Percentiles rank a stretch among this genome's conserved stretches.
Conservation (phyloP, 1,140 invertebrate species). For the Orussus abietinus region DNA sequence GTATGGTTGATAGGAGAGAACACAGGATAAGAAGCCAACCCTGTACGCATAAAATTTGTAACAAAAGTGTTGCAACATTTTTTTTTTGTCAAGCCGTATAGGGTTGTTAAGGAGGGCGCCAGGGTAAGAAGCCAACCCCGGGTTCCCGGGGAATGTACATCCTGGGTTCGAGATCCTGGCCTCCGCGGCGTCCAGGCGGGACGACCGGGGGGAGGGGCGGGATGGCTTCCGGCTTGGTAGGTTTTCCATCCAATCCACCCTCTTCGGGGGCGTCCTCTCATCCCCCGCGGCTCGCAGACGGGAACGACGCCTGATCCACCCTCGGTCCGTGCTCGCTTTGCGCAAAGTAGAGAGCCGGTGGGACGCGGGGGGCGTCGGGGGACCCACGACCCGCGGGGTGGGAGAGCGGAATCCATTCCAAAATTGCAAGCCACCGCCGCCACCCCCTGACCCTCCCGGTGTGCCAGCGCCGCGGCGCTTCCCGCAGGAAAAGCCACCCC, state of each 20-base stretch:
- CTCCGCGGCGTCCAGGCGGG: neutral
- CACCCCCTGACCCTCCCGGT: slow-evolving; percentile 25
- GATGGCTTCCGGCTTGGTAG: slow-evolving; percentile 17
- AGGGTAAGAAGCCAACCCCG: no score
- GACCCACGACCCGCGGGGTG: slow-evolving; percentile 11
- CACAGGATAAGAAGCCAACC: no score
- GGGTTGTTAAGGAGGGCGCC: no score
- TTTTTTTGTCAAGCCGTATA: no score
- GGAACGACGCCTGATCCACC: slow-evolving; percentile 34
- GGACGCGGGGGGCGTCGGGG: slow-evolving; percentile 11
- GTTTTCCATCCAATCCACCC: slow-evolving; percentile 41
- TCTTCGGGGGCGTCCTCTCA: slow-evolving; percentile 19
- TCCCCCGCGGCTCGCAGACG: slow-evolving; percentile 19
- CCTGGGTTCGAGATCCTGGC: no score
- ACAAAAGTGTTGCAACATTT: no score
- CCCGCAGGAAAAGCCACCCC: slow-evolving; percentile 6
- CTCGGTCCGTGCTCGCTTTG: slow-evolving; percentile 16
- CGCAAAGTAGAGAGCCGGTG: slow-evolving; percentile 8
- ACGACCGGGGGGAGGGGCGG: neutral
- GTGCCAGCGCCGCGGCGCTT: slow-evolving; percentile 2
- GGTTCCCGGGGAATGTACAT: no score
- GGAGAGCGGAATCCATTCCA: slow-evolving; percentile 50
- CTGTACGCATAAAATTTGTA: no score
- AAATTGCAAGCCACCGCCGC: slow-evolving; percentile 49
- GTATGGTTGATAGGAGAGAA: no score